Conservation (phyloP, 2,113 vertebrate species). For the Sceloporus undulatus region DNA sequence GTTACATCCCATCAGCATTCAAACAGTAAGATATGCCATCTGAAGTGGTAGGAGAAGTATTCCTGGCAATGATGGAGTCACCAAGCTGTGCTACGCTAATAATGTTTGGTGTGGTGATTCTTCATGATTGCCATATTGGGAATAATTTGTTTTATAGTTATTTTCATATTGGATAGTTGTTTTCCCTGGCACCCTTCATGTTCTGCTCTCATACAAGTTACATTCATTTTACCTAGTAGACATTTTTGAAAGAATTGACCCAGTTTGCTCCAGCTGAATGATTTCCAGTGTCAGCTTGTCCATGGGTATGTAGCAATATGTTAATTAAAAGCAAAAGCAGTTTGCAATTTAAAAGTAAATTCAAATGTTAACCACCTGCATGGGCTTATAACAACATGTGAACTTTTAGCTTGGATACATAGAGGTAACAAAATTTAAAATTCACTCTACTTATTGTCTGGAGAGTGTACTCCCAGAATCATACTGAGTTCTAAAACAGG, state of each 20-base stretch:
- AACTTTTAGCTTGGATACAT: neutral
- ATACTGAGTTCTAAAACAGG: neutral
- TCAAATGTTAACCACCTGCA: neutral
- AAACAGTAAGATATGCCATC: neutral
- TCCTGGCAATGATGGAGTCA: neutral
- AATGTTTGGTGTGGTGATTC: neutral
- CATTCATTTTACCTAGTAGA: neutral
- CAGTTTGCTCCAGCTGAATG: neutral
- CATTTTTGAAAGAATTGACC: neutral
- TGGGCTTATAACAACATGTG: neutral
- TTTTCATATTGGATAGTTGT: neutral
- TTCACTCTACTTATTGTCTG: neutral
- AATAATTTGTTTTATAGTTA: constrained; percentile 2
- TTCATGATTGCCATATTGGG: neutral
- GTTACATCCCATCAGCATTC: constrained; percentile 20
- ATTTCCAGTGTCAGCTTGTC: neutral
- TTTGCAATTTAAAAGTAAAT: constrained; percentile 2
- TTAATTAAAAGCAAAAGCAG: neutral
- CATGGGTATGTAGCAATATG: neutral
- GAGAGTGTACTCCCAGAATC: neutral
- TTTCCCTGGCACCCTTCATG: neutral
- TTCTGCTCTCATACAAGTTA: neutral
- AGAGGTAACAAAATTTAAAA: neutral
- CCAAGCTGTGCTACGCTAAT: neutral
- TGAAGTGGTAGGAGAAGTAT: neutral